A percentile compares a stretch with the other conserved stretches of the same genome.
phyloP scores from a whole-genome alignment of 2,797 vertebrate genomes.

The Sebastes aleutianus region DNA sequence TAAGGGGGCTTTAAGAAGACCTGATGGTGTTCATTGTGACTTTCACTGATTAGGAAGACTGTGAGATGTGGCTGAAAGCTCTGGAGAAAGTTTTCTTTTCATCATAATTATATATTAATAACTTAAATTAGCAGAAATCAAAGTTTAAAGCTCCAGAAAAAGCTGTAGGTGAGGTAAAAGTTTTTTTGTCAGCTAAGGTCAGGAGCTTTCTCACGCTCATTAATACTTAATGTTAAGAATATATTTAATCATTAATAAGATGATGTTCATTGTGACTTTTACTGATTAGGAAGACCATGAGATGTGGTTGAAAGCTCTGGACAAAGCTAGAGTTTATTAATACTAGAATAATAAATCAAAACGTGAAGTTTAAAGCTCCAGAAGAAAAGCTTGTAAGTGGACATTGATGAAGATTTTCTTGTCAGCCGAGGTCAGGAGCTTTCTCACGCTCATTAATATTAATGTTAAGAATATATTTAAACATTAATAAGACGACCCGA shows the following conservation, averaged over 20 bases:
- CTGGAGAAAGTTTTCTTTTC: background rate
- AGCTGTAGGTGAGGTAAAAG: background rate
- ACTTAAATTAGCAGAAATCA: background rate
- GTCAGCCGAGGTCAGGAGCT: background rate
- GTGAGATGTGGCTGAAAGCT: no score
- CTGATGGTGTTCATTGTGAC: background rate
- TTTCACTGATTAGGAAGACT: background rate
- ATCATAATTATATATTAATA: background rate
- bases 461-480: background rate
- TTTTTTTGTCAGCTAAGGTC: background rate
- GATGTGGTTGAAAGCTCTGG: no score
- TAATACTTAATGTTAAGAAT: background rate
- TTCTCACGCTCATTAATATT: background rate
- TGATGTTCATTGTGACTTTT: background rate
- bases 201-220: background rate
- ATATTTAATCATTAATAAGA: background rate
- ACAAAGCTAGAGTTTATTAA: no score
- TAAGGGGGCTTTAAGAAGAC: background rate
- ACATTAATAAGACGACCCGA: background rate
- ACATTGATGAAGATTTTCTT: background rate
- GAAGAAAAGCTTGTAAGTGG: background rate
- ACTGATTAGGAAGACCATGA: background rate
- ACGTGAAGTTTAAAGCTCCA: background rate
- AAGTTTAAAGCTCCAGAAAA: background rate
- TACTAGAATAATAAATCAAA: background rate